These are phyloP conservation scores for Meriones psammophilus DNA, from an alignment of 2,797 vertebrate genomes.

Conservation along the genomic window DNA sequence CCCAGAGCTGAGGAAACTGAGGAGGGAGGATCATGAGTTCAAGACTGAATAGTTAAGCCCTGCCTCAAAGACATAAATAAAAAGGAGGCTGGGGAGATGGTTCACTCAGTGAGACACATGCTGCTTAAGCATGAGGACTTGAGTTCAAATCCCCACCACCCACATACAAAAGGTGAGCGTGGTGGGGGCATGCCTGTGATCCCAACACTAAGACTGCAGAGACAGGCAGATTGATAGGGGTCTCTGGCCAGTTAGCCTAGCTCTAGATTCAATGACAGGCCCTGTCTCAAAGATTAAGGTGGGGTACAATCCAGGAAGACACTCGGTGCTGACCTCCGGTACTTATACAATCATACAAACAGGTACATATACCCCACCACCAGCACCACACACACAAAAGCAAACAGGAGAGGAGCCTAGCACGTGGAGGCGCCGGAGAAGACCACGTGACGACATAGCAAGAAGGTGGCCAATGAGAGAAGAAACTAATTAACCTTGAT, in stretches of 20 bases:
- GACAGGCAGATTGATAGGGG: background rate
- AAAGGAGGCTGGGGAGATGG: accelerated
- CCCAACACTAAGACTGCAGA: background rate
- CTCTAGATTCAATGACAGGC: background rate
- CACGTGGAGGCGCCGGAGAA: background rate
- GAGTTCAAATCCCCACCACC: background rate
- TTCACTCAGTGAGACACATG: background rate
- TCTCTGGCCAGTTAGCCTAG: background rate
- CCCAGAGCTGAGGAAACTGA: background rate
- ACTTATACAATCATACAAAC: background rate
- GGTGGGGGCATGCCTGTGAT: background rate
- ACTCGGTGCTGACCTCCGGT: background rate
- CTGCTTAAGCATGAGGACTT: background rate
- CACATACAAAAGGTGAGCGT: background rate
- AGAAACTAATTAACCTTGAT: background rate
- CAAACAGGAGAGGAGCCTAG: background rate
- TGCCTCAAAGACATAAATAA: background rate
- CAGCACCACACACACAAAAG: background rate
- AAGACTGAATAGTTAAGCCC: background rate
- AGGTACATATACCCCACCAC: too few relatives aligned
- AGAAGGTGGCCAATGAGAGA: background rate
- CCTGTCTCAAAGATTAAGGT: background rate
- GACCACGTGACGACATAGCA: background rate
- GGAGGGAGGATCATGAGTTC: background rate
- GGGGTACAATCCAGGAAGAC: background rate